phyloP scores from a whole-genome alignment of 2,797 vertebrate species.

The Alauda arvensis region DNA sequence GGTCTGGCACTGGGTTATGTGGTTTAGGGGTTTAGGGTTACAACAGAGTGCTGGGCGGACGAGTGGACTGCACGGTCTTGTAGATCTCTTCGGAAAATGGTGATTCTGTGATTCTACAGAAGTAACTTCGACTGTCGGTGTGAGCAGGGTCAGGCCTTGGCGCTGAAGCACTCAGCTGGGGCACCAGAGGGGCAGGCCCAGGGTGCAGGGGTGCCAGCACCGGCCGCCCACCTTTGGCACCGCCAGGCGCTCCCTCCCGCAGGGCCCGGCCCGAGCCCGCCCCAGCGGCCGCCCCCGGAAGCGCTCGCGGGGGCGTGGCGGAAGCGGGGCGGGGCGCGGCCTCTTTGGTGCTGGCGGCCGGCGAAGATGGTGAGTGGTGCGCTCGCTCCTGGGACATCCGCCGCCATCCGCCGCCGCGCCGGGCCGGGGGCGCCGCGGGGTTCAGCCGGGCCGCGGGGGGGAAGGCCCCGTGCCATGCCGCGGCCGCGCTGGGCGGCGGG shows the following conservation, averaged over 20 bases:
- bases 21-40: neutral
- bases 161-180: neutral
- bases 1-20: accelerated
- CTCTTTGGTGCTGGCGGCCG: neutral
- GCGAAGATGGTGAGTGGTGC: neutral
- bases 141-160: accelerated
- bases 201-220: accelerated
- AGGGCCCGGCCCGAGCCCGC: neutral
- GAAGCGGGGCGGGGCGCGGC: neutral
- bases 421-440: too few species aligned
- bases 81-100: accelerated
- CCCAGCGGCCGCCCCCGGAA: neutral
- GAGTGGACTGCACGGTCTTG: accelerated
- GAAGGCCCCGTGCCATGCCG: too few species aligned
- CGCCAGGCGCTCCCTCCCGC: neutral
- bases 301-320: neutral
- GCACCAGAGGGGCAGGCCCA: accelerated
- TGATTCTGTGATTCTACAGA: neutral
- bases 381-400: neutral
- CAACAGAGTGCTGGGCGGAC: accelerated
- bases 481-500: too few species aligned
- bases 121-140: accelerated
- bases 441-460: neutral
- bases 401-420: neutral
- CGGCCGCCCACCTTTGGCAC: too few species aligned